These are phyloP conservation scores for Rhopilema esculentum DNA, from an alignment of 30 jellyfish, hydroid and myxozoan species.

Conservation along the genomic window DNA sequence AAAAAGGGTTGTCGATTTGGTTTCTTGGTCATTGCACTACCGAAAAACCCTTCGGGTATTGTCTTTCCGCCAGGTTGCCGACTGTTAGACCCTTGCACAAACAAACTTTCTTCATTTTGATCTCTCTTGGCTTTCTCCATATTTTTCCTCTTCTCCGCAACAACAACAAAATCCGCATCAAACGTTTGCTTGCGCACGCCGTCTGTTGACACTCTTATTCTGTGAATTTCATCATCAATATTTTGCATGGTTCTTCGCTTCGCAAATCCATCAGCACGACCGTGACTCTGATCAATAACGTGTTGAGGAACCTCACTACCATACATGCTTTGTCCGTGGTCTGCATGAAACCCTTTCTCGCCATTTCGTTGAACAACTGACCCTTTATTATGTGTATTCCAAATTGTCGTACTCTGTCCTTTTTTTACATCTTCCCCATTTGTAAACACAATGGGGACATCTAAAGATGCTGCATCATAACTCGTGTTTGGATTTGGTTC, in stretches of 20 bases:
- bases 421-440: not conserved
- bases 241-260: not conserved
- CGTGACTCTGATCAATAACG: not conserved
- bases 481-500: not conserved
- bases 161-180: not conserved
- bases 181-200: not conserved
- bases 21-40: conserved; percentile 1
- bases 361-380: not conserved
- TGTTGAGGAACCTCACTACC: not conserved
- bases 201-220: conserved; percentile 12
- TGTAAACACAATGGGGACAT: not conserved
- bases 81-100: not conserved
- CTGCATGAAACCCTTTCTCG: not conserved
- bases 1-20: not conserved
- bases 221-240: conserved; percentile 40
- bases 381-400: not conserved
- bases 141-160: not conserved
- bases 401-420: not conserved
- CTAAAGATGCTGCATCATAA: not conserved
- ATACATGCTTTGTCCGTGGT: not conserved
- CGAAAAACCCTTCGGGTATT: conserved; percentile 29
- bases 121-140: not conserved
- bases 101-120: not conserved
- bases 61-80: not conserved
- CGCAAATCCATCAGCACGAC: not conserved